Evolutionary conservation across 2,888 invertebrate genomes (phyloP), one percentile per base, ranked within the genome.

Genomic region (Calephelis perditalis): DNA sequence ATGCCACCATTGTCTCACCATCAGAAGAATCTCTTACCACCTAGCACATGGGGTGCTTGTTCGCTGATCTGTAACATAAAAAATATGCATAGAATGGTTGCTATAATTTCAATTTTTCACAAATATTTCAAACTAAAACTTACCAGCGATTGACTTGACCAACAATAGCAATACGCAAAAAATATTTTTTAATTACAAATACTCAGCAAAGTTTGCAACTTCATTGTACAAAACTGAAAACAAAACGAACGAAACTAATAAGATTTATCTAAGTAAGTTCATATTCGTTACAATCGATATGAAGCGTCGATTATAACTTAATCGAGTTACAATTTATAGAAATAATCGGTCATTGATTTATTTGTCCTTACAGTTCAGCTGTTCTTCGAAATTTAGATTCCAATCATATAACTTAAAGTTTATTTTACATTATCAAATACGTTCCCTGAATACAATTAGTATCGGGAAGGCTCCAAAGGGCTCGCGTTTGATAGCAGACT

Each of bases 331-430:
- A 64, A 89, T 88, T 89, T 89, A 87, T 87, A 86, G 86, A 86
- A 88, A 88, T 88, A 89, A 88, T 86, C 85, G 84, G 81, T 78
- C 80, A 78, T 78, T 87, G 87, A 89, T 88, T 87, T 89, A 89
- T 86, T 71, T 74, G 74, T 73, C 62, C 63, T 37, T n/a, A 44
- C 44, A 44, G 40, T 47, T 11, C 12, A 37, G 36, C 4, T 52
- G 11, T 2, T 52, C 0, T 10, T 5, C 26, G 26, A 52, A 10
- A 26, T 52, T 52, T 10, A 52, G 15, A 52, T 52, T 52, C 9
- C 15, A 7, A 36, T 36, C 7, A 36, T 54, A 54, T n/a, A 35
- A 7, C 10, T 11, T 54, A 54, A 36, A 54, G 52, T 52, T 52
- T 52, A 35, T 52, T 52, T 52, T 10, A 52, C 26, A 35, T 10